Evolutionary conservation across 2,888 invertebrate species (phyloP).

Genomic region (Plagodis dolabraria): DNA sequence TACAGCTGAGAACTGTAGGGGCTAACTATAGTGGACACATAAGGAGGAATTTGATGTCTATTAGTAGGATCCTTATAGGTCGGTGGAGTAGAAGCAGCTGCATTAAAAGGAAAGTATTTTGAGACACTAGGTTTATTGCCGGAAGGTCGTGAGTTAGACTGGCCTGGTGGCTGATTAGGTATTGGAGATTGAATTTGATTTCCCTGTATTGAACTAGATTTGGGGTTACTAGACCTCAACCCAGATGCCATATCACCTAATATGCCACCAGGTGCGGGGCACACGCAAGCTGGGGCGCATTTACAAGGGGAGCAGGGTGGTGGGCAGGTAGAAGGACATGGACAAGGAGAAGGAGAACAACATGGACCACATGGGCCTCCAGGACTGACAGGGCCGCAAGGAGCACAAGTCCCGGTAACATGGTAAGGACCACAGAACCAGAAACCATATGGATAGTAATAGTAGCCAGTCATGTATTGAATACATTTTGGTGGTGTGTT

Average conservation of each 20-base stretch:
- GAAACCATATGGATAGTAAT: constrained; percentile 71
- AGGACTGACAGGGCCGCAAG: constrained; percentile 42
- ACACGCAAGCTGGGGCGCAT: constrained; percentile 29
- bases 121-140: constrained; percentile 39
- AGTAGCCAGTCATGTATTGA: constrained; percentile 73
- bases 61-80: constrained; percentile 16
- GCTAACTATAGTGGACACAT: constrained; percentile 31
- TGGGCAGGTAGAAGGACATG: background rate
- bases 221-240: constrained; percentile 4
- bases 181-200: constrained; percentile 32
- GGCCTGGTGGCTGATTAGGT: constrained; percentile 1
- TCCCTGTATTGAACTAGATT: constrained; percentile 25
- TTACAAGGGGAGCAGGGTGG: constrained; percentile 17
- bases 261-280: constrained; percentile 9
- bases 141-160: constrained; percentile 1
- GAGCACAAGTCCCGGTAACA: constrained; percentile 56
- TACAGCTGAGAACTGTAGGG: constrained; percentile 39
- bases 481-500: constrained; percentile 63
- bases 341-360: constrained; percentile 12
- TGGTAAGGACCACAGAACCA: constrained; percentile 77
- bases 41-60: constrained; percentile 19
- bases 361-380: constrained; percentile 19
- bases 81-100: constrained; percentile 23
- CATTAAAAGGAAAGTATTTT: constrained; percentile 52
- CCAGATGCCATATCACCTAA: constrained; percentile 11